Conservation (phyloP, 2,113 vertebrate genomes). For the Trogon melanurus region DNA sequence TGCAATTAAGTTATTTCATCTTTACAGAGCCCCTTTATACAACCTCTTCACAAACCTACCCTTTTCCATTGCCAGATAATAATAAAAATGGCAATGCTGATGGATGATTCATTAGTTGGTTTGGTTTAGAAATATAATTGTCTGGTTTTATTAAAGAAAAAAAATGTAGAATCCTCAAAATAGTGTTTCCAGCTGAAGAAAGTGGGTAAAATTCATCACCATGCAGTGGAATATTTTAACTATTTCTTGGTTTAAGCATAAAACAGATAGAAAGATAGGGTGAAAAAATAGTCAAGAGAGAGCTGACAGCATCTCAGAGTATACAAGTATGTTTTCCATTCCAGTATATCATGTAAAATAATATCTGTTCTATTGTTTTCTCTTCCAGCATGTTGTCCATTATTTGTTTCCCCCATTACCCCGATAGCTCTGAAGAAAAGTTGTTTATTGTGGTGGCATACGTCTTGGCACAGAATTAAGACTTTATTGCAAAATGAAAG, state of each 20-base stretch:
- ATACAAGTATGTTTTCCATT: neutral
- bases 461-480: neutral
- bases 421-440: neutral
- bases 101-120: neutral
- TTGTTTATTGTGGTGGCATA: neutral
- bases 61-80: neutral
- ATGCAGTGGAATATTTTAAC: neutral
- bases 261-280: neutral
- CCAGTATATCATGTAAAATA: neutral
- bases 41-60: neutral
- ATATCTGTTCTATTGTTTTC: neutral
- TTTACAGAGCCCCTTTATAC: neutral
- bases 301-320: neutral
- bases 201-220: constrained; percentile 3
- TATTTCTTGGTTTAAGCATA: constrained; percentile 9
- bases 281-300: neutral
- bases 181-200: neutral
- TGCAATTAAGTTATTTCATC: constrained; percentile 37
- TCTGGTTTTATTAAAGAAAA: constrained; percentile 40
- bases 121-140: constrained; percentile 9
- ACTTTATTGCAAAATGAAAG: neutral
- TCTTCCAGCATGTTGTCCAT: neutral
- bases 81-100: neutral
- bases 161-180: constrained; percentile 4
- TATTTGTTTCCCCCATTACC: neutral